These are phyloP conservation scores for Caenorhabditis inopinata DNA, from an alignment of 1,140 invertebrate genomes.

Conservation along the genomic window DNA sequence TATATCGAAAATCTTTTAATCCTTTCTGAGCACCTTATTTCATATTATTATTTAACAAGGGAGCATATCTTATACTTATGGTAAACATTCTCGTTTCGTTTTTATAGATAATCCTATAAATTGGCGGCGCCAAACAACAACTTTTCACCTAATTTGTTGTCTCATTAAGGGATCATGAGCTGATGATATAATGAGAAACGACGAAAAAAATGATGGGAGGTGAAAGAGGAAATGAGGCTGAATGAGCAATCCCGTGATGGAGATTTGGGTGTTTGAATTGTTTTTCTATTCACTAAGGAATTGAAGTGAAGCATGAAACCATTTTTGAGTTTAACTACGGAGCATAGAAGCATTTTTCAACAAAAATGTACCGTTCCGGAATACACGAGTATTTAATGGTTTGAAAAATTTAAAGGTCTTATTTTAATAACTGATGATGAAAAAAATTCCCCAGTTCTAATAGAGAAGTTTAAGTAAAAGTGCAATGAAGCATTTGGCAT, in stretches of 20 bases:
- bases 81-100: constrained; percentile 19
- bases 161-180: constrained; percentile 15
- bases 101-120: constrained; percentile 17
- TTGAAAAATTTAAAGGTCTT: too few relatives aligned
- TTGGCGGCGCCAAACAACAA: constrained; percentile 19
- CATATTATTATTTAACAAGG: background rate
- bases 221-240: constrained; percentile 1
- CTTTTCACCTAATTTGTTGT: constrained; percentile 27
- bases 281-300: background rate
- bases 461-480: too few relatives aligned
- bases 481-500: too few relatives aligned
- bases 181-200: constrained; percentile 7
- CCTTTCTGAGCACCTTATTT: background rate
- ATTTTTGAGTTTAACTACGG: too few relatives aligned
- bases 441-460: too few relatives aligned
- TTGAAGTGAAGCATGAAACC: background rate
- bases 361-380: too few relatives aligned
- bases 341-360: too few relatives aligned
- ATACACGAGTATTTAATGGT: too few relatives aligned
- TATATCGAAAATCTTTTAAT: background rate
- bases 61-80: background rate
- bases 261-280: background rate
- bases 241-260: background rate
- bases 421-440: too few relatives aligned
- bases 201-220: background rate